phyloP scores from a whole-genome alignment of 2,113 vertebrate species.

The Scalopus aquaticus region DNA sequence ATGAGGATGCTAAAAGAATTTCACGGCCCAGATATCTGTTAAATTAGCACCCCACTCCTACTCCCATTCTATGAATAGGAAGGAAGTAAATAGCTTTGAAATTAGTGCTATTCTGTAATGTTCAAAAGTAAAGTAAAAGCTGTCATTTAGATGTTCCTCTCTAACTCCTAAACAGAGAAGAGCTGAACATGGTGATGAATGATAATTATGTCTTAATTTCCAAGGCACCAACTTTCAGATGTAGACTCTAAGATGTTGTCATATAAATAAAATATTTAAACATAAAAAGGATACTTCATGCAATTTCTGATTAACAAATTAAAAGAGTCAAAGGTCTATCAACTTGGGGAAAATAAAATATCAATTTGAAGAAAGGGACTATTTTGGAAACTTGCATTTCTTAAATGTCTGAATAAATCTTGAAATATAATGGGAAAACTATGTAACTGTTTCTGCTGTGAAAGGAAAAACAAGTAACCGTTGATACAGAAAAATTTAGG shows the following conservation, averaged over 20 bases:
- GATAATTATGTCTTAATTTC: neutral
- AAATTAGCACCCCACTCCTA: neutral
- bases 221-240: neutral
- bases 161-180: neutral
- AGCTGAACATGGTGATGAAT: neutral
- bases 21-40: neutral
- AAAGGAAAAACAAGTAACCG: neutral
- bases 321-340: neutral
- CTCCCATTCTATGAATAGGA: neutral
- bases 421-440: neutral
- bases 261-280: neutral
- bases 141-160: neutral
- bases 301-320: neutral
- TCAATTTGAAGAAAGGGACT: neutral
- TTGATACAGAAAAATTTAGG: neutral
- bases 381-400: neutral
- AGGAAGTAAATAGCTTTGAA: slow-evolving; percentile 17
- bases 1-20: neutral
- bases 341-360: neutral
- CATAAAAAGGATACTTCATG: neutral
- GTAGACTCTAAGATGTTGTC: neutral
- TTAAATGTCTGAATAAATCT: neutral
- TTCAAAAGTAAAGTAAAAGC: neutral
- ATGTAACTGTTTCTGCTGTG: neutral
- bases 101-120: neutral